These are phyloP conservation scores for Balaeniceps rex DNA, from an alignment of 2,113 vertebrate species.

Conservation along the genomic window DNA sequence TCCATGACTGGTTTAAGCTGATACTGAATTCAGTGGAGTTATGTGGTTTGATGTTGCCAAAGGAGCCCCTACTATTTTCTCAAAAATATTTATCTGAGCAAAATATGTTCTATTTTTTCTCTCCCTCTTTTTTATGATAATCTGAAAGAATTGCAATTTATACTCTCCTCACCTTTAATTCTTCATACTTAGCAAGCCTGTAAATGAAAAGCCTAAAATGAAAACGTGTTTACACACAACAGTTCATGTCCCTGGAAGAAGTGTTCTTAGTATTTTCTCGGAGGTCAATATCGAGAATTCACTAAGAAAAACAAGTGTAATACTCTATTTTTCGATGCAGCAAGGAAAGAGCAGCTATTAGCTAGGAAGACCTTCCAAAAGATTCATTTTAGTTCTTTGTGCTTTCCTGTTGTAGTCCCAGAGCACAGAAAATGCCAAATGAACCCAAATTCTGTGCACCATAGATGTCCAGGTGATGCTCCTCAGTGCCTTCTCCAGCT, in stretches of 20 bases:
- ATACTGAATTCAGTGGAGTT: background rate
- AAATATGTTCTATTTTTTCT: background rate
- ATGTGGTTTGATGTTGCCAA: background rate
- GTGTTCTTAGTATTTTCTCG: background rate
- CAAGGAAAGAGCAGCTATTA: slow-evolving; percentile 15
- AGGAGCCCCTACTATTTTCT: background rate
- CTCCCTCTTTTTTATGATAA: background rate
- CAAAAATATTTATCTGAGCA: background rate
- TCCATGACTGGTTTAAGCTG: background rate
- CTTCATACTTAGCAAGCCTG: background rate
- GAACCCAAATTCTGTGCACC: background rate
- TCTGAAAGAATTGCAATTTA: background rate
- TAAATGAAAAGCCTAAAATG: slow-evolving; percentile 3
- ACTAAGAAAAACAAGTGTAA: background rate
- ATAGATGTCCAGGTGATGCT: background rate
- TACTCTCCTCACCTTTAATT: background rate
- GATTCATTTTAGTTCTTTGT: slow-evolving; percentile 3
- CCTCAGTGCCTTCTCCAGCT: background rate
- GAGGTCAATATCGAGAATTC: background rate
- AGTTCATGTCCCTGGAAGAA: background rate
- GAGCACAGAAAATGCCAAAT: background rate
- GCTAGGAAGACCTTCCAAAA: slow-evolving; percentile 36
- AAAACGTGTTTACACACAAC: background rate
- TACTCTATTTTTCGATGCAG: background rate
- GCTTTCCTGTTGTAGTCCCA: background rate